Conservation (phyloP, 2,888 invertebrate species). For the Girardia tigrina region DNA sequence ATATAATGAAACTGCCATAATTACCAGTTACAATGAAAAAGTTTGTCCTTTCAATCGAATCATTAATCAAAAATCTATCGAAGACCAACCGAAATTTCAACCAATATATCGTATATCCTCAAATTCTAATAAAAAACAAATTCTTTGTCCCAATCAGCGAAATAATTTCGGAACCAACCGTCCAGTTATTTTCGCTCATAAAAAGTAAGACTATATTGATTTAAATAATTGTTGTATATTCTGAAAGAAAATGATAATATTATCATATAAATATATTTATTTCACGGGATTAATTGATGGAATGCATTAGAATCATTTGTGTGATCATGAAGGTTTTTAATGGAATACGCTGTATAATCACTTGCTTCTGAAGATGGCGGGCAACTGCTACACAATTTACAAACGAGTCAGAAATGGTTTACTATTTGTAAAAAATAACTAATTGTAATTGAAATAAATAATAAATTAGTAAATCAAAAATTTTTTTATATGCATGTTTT, state of each 20-base stretch:
- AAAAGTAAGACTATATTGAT: neutral
- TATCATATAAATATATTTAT: neutral
- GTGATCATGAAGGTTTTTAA: neutral
- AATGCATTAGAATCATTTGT: neutral
- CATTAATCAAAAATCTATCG: neutral
- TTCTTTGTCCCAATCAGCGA: neutral
- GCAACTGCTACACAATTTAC: neutral
- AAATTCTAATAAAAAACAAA: neutral
- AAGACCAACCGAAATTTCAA: neutral
- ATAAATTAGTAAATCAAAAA: no score
- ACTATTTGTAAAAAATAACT: no score
- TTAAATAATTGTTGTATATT: no score
- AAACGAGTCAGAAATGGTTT: no score
- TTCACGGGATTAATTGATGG: neutral
- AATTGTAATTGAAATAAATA: no score
- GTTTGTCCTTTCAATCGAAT: neutral
- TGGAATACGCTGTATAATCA: neutral
- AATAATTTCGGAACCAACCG: neutral
- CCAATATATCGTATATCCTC: neutral
- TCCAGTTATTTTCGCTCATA: slow-evolving; percentile 6
- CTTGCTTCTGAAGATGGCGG: neutral
- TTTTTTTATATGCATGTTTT: no score
- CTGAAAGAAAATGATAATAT: no score
- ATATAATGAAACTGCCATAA: no score
- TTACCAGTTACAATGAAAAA: neutral